These are phyloP conservation scores for Zelleria hepariella DNA, from an alignment of 2,888 invertebrate genomes.

Conservation along the genomic window DNA sequence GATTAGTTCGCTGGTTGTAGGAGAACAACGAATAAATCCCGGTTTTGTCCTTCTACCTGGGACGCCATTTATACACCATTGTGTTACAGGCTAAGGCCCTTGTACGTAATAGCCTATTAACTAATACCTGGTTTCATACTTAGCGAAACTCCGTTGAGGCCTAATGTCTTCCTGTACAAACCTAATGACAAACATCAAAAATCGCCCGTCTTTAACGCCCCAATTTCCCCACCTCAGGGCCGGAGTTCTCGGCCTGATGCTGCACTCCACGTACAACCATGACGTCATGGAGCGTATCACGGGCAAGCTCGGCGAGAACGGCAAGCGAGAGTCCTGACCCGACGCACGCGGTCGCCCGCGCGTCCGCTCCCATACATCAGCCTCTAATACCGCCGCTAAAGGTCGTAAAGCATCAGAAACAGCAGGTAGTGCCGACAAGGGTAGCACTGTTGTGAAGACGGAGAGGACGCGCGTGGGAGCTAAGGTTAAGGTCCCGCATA, in stretches of 20 bases:
- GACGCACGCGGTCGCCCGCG: constrained; percentile 3
- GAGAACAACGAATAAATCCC: too few relatives aligned
- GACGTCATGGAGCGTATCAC: constrained; percentile 82
- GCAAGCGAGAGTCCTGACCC: constrained; percentile 51
- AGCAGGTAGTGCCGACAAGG: not conserved
- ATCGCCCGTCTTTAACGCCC: not conserved
- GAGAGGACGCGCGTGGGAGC: not conserved
- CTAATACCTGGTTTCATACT: too few relatives aligned
- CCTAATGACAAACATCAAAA: too few relatives aligned
- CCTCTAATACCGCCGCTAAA: too few relatives aligned
- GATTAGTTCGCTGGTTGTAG: too few relatives aligned
- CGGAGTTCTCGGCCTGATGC: constrained; percentile 92
- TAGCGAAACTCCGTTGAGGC: too few relatives aligned
- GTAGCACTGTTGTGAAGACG: not conserved
- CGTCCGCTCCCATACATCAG: not conserved
- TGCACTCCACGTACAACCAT: constrained; percentile 98
- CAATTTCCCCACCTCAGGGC: constrained; percentile 76
- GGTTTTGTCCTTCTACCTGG: too few relatives aligned
- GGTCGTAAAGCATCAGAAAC: not conserved
- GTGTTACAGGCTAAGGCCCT: too few relatives aligned
- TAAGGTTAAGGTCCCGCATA: not conserved
- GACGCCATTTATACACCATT: too few relatives aligned
- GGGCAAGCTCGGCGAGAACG: constrained; percentile 45
- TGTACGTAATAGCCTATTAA: too few relatives aligned
- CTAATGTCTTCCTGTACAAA: too few relatives aligned